A percentile compares a stretch with the other conserved stretches of the same genome.
Evolutionary conservation across 2,888 invertebrate genomes (phyloP).

Genomic region (Drosophila lutescens): DNA sequence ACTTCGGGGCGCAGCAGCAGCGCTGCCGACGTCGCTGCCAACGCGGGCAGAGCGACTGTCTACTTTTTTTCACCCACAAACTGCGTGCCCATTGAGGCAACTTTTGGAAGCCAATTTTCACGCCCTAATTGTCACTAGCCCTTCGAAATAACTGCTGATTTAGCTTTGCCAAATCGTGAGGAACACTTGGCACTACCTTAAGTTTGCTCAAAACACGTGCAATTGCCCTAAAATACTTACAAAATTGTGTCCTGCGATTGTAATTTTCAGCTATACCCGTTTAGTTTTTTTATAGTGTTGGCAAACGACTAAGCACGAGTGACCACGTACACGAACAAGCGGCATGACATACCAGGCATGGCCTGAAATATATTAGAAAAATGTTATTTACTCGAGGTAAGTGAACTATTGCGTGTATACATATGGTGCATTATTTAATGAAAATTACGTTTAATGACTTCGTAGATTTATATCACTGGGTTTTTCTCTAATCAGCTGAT

Average conservation of each 20-base stretch:
- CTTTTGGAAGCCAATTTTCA: constrained; percentile 49
- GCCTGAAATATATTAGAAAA: constrained; percentile 2
- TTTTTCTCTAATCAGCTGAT: constrained; percentile 8
- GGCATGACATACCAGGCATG: constrained; percentile 16
- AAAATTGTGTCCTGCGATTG: constrained; percentile 79
- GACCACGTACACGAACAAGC: constrained; percentile 60
- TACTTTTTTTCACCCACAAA: constrained; percentile 53
- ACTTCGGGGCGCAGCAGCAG: constrained; percentile 24
- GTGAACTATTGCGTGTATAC: rapidly evolving
- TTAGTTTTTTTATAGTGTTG: constrained; percentile 78
- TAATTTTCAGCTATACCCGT: constrained; percentile 70
- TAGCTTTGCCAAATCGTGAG: constrained; percentile 43
- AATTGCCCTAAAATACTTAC: constrained; percentile 70
- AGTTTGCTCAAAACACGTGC: constrained; percentile 9
- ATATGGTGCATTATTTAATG: background rate
- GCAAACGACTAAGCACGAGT: constrained; percentile 33
- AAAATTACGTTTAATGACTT: background rate
- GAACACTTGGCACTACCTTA: constrained; percentile 38
- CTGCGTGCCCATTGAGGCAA: constrained; percentile 51
- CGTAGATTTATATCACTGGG: too few species aligned
- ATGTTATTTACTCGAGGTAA: background rate
- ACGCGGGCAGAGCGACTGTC: constrained; percentile 48
- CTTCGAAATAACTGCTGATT: constrained; percentile 49
- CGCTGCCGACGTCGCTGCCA: constrained; percentile 43
- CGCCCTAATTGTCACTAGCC: constrained; percentile 10